Percentiles rank a stretch among this genome's conserved stretches.
Conservation (phyloP, 2,113 vertebrate genomes). For the Elephas maximus region DNA sequence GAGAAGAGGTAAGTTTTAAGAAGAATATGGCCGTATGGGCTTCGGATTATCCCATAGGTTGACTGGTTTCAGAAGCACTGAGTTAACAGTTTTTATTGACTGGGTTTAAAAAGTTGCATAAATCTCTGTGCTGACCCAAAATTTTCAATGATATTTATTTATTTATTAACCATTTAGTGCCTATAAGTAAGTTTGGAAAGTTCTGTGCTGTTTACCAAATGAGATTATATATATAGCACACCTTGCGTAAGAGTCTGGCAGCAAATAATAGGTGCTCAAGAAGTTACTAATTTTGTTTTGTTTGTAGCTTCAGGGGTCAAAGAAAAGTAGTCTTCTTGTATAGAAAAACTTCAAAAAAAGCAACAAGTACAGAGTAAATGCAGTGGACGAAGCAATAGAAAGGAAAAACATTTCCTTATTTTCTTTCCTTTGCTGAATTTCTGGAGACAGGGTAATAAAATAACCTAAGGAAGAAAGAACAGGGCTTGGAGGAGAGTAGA, state of each 20-base stretch:
- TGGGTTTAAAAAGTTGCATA: not conserved
- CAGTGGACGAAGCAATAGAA: not conserved
- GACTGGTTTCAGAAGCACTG: not conserved
- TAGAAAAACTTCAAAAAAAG: not conserved
- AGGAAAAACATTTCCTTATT: not conserved
- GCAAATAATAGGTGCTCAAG: not conserved
- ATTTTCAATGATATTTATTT: not conserved
- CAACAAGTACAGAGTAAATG: not conserved
- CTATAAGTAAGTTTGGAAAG: not conserved
- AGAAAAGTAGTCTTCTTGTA: not conserved
- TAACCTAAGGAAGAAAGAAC: not conserved
- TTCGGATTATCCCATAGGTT: not conserved
- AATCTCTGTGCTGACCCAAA: not conserved
- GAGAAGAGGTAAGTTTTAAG: not conserved
- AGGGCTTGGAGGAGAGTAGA: not conserved
- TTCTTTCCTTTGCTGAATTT: conserved; percentile 34
- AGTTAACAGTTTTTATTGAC: not conserved
- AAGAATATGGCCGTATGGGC: not conserved
- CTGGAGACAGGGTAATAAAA: not conserved
- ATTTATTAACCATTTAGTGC: conserved; percentile 7
- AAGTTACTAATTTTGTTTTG: conserved; percentile 5
- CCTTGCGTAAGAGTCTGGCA: not conserved
- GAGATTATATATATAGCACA: not conserved
- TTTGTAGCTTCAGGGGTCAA: not conserved
- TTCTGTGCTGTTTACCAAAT: not conserved